Conservation (phyloP, 2,797 vertebrate genomes). For the Sphenopsis melanotis region DNA sequence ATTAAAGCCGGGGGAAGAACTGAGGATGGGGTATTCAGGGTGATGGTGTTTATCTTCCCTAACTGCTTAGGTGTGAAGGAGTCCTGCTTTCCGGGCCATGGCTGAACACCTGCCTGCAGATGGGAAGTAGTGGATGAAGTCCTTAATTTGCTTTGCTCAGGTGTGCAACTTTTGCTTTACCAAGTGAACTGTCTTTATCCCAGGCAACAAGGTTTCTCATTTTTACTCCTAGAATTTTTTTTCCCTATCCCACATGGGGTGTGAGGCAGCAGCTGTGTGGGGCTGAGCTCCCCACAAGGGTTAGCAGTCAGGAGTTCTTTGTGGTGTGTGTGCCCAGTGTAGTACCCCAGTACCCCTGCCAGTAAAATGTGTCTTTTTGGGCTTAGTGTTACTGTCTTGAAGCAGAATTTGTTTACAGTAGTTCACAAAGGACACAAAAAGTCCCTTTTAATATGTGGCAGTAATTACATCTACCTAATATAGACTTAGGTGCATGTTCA, state of each 20-base stretch:
- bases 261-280: neutral
- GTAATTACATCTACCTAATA: neutral
- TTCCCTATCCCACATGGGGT: accelerated
- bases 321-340: neutral
- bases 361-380: neutral
- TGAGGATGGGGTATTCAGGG: accelerated
- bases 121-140: neutral
- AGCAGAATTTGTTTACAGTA: neutral
- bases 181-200: neutral
- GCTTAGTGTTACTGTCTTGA: neutral
- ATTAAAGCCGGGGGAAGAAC: neutral
- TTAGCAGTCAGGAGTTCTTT: neutral
- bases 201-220: neutral
- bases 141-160: neutral
- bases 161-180: neutral
- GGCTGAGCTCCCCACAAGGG: neutral
- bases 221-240: neutral
- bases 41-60: neutral
- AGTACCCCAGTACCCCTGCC: neutral
- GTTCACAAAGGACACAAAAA: neutral
- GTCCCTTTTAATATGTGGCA: neutral
- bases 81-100: neutral
- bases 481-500: neutral
- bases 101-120: neutral
- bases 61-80: neutral